A percentile compares a stretch with the other conserved stretches of the same genome.
Conservation (phyloP, 2,888 invertebrate species). For the Formica aserva region DNA sequence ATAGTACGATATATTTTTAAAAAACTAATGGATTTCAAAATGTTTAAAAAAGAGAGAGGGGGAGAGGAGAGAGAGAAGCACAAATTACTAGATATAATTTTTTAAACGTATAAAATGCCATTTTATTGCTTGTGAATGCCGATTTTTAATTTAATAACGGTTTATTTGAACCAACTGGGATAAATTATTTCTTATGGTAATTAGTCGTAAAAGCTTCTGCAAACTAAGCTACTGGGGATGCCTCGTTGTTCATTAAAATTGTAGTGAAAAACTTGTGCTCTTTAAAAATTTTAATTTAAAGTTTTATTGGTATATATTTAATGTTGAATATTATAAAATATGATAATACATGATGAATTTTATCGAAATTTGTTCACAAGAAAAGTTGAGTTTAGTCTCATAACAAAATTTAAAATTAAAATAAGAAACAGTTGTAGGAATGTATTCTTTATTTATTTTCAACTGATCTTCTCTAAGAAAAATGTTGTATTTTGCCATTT, state of each 20-base stretch:
- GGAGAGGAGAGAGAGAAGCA: no score
- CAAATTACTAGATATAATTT: neutral
- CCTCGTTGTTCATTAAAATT: conserved; percentile 19
- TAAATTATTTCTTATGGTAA: conserved; percentile 38
- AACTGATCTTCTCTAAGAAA: conserved; percentile 32
- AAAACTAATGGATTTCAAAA: neutral
- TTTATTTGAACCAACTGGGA: conserved; percentile 1
- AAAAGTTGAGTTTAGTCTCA: conserved; percentile 28
- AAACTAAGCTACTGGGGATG: conserved; percentile 7
- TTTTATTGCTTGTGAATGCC: neutral
- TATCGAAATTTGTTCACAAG: conserved; percentile 4
- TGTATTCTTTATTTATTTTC: conserved; percentile 32
- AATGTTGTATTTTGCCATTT: conserved; percentile 1
- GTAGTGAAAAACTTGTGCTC: neutral
- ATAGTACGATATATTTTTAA: neutral
- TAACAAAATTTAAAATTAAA: conserved; percentile 45
- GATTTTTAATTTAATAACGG: conserved; percentile 4
- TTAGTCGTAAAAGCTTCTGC: conserved; percentile 27
- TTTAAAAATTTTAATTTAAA: conserved; percentile 22
- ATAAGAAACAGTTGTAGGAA: conserved; percentile 15
- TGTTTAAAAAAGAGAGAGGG: neutral
- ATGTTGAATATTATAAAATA: neutral
- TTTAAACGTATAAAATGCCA: neutral
- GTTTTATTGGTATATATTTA: conserved; percentile 31
- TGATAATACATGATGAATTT: neutral